phyloP scores from a whole-genome alignment of 1,140 invertebrate genomes.

The Bombus fervidus region DNA sequence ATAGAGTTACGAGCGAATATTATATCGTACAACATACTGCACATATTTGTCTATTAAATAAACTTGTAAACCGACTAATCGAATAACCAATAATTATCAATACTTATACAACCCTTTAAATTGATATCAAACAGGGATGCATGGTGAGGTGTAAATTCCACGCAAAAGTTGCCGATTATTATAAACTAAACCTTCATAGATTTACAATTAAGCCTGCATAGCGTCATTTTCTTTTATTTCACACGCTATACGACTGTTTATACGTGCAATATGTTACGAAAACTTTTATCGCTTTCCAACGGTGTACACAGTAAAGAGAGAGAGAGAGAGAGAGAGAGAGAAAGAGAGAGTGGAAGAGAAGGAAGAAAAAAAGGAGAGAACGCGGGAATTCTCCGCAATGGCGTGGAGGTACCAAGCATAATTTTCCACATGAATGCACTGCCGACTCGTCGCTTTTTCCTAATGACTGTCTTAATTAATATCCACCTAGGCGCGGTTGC shows the following conservation, averaged over 20 bases:
- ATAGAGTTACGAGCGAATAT: neutral
- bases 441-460: slow-evolving; percentile 48
- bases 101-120: neutral
- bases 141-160: no score
- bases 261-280: no score
- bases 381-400: neutral
- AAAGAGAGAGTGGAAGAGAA: neutral
- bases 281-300: no score
- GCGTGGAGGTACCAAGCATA: slow-evolving; percentile 25
- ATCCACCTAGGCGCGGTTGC: slow-evolving; percentile 43
- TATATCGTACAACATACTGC: neutral
- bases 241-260: no score
- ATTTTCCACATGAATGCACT: slow-evolving; percentile 60
- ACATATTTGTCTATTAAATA: neutral
- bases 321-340: no score
- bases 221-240: no score
- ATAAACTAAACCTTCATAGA: neutral
- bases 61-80: neutral
- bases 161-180: neutral
- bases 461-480: slow-evolving; percentile 70
- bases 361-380: neutral
- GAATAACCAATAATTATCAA: neutral
- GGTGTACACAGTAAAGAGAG: neutral
- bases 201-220: neutral
- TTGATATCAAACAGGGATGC: neutral